phyloP scores from a whole-genome alignment of 2,797 vertebrate genomes.

The Coreius guichenoti region DNA sequence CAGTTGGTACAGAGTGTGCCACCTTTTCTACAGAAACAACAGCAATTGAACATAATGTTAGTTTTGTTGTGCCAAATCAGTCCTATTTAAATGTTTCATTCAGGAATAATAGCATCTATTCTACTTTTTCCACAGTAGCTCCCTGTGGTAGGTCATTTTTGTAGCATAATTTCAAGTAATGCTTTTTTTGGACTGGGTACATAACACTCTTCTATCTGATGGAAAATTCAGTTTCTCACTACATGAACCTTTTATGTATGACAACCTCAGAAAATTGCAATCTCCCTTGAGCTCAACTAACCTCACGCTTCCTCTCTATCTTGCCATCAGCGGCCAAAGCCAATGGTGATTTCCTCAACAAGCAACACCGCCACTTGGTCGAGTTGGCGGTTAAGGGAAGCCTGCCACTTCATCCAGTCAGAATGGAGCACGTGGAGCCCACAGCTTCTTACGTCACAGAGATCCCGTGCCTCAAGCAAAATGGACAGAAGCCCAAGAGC shows the following conservation, averaged over 20 bases:
- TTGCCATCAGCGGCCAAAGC: conserved; percentile 88
- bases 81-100: background rate
- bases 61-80: background rate
- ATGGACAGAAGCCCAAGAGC: conserved; percentile 87
- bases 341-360: conserved; percentile 92
- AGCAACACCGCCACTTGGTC: conserved; percentile 87
- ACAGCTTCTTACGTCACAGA: conserved; percentile 80
- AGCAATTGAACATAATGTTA: background rate
- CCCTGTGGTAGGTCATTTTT: background rate
- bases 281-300: conserved; percentile 1
- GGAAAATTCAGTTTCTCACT: background rate
- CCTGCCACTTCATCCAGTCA: conserved; percentile 90
- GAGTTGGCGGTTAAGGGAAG: conserved; percentile 91
- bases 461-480: conserved; percentile 79
- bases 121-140: background rate
- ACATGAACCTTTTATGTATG: background rate
- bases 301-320: conserved; percentile 49
- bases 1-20: background rate
- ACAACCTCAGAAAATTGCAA: conserved; percentile 16
- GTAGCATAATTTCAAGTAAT: background rate
- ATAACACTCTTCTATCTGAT: background rate
- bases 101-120: background rate
- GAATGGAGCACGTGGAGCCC: conserved; percentile 74
- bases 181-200: background rate
- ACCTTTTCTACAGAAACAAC: background rate